These are phyloP conservation scores for Thaleichthys pacificus DNA, from an alignment of 2,797 vertebrate genomes.

Conservation along the genomic window DNA sequence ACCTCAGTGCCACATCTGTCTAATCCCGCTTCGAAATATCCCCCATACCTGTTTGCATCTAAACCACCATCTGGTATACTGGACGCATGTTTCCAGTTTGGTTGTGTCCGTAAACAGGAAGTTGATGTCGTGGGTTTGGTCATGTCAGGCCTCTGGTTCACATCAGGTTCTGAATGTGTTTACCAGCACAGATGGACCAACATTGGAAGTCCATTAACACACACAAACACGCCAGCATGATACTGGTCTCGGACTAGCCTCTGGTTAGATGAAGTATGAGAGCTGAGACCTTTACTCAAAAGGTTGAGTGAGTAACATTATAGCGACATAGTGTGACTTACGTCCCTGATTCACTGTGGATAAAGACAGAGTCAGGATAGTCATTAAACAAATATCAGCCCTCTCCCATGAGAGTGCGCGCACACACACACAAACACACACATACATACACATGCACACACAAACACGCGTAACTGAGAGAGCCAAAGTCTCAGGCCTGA, in stretches of 20 bases:
- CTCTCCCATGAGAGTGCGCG: neutral
- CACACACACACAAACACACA: slow-evolving; percentile 18
- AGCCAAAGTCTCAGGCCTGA: slow-evolving; percentile 42
- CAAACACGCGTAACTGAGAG: neutral
- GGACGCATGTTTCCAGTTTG: neutral
- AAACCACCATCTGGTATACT: neutral
- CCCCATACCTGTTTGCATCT: neutral
- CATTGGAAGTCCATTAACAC: neutral
- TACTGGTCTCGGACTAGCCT: neutral
- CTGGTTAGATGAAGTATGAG: neutral
- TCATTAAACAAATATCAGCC: slow-evolving; percentile 35
- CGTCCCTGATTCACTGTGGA: slow-evolving; percentile 11
- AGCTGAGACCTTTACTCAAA: neutral
- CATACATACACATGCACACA: neutral
- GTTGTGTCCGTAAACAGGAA: neutral
- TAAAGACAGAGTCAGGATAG: slow-evolving; percentile 1
- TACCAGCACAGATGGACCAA: neutral
- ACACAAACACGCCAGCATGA: neutral
- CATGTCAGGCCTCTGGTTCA: slow-evolving; percentile 1
- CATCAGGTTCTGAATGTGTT: neutral
- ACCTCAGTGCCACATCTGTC: no score
- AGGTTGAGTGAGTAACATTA: neutral
- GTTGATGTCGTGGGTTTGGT: neutral
- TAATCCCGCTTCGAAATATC: neutral
- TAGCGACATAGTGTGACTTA: neutral